Evolutionary conservation across 2,888 invertebrate genomes (phyloP), one percentile per base, ranked within the genome.

Genomic region (Drosophila buzzatii): DNA sequence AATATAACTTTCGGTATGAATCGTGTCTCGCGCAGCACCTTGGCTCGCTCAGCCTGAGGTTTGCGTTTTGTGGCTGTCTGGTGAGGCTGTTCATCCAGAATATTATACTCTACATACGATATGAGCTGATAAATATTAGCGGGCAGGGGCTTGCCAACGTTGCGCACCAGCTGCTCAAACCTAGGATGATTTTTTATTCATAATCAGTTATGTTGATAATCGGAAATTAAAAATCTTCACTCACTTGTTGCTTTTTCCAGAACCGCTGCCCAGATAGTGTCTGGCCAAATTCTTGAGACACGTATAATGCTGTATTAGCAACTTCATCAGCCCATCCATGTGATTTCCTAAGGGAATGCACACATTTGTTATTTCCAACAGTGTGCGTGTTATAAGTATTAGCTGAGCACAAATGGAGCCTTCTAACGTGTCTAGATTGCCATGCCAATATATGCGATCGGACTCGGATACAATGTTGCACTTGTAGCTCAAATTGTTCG

Each of bases 1-100:
- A 94, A 94, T 31, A 96, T 93, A 0, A 95, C 93, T 82, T 94
- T 94, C 3, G 96, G 96, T 84, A 96, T 95, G 33, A 94, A 91
- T 79, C 94, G 94, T 0, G 95, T 95, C 91, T 95, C 95, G 42
- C 94, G 93, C 39, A 95, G 89, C 27, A 95, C 94, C 91, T 94
- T 95, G 10, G 93, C 94, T 58, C 93, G 92, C 66, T 93, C 93
- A 0, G 92, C 92, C 45, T 92, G 87, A 0, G 92, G 91, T 73
- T 94, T 93, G n/a, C 86, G 77, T 55, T 91, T 93, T 16, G 91
- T 92, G 1, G 70, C 37, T 20, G 74, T 70, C 69, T 73, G 67
- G 12, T 80, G 67, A 0, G 70, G 58, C 81, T 91, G 56, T 39
- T 86, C 84, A 35, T 91, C 90, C 16, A 92, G 82, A 41, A 92